Evolutionary conservation across 2,888 invertebrate genomes (phyloP).

Genomic region (Trachelus tabidus): DNA sequence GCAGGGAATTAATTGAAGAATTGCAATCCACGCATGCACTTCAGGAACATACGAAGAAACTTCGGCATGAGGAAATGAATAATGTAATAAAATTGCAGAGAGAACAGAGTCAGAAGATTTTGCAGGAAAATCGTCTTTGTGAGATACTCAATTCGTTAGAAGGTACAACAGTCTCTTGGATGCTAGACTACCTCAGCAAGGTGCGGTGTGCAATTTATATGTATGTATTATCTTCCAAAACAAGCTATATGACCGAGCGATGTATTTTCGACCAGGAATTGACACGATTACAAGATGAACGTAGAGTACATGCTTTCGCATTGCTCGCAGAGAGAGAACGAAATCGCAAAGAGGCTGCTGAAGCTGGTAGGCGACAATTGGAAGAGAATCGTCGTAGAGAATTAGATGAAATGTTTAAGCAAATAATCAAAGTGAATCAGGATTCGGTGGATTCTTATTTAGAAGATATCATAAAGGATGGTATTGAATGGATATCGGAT

Average conservation of each 20-base stretch:
- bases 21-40: constrained; percentile 76
- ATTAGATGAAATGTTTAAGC: constrained; percentile 84
- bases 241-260: neutral
- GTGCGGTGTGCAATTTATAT: constrained; percentile 26
- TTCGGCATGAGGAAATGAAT: constrained; percentile 50
- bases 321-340: constrained; percentile 83
- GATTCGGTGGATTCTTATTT: constrained; percentile 74
- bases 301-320: constrained; percentile 82
- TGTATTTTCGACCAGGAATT: constrained; percentile 72
- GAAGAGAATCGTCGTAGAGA: constrained; percentile 79
- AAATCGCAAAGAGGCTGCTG: constrained; percentile 80
- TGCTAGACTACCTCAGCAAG: constrained; percentile 77
- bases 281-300: constrained; percentile 79
- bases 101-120: constrained; percentile 28
- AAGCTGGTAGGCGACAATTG: constrained; percentile 81
- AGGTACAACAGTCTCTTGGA: constrained; percentile 77
- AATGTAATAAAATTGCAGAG: constrained; percentile 27
- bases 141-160: constrained; percentile 77
- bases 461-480: constrained; percentile 72
- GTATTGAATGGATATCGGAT: constrained; percentile 71
- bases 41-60: constrained; percentile 67
- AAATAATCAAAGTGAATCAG: constrained; percentile 73
- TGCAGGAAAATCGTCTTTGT: constrained; percentile 70
- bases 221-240: constrained; percentile 7
- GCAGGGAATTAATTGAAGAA: constrained; percentile 78